A percentile compares a stretch with the other conserved stretches of the same genome.
phyloP scores from a whole-genome alignment of 2,888 invertebrate species.

The Torymus aiolomorphi region DNA sequence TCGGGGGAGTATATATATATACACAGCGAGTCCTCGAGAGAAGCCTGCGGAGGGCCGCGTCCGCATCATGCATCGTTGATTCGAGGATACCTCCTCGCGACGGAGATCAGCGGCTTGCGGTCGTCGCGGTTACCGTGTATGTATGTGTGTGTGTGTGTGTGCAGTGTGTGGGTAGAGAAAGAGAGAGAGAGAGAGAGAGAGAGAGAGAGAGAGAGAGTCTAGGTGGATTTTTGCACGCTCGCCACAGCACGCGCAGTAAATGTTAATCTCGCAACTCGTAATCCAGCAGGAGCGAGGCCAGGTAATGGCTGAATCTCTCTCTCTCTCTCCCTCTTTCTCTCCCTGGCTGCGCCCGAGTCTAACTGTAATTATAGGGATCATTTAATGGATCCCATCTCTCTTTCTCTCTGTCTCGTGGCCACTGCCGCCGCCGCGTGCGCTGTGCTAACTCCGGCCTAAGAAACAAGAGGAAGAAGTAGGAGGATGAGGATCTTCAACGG shows the following conservation, averaged over 20 bases:
- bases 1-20: too few relatives aligned
- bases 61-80: constrained; percentile 57
- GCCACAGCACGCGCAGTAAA: constrained; percentile 62
- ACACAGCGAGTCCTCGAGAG: constrained; percentile 8
- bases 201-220: constrained; percentile 55
- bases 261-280: constrained; percentile 67
- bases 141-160: not conserved
- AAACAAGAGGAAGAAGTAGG: constrained; percentile 30
- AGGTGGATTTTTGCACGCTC: constrained; percentile 65
- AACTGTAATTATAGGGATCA: constrained; percentile 72
- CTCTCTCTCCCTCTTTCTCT: too few relatives aligned
- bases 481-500: constrained; percentile 19
- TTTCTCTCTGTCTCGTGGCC: constrained; percentile 54
- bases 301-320: constrained; percentile 61
- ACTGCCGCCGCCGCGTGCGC: constrained; percentile 18
- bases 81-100: constrained; percentile 51
- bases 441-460: not conserved
- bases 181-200: constrained; percentile 55
- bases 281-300: constrained; percentile 61
- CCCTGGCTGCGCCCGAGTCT: constrained; percentile 61
- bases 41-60: not conserved
- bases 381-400: constrained; percentile 69
- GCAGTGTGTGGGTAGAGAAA: constrained; percentile 20
- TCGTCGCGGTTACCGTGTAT: constrained; percentile 51
- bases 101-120: constrained; percentile 51